These are phyloP conservation scores for Hemicrepidius hirtus DNA, from an alignment of 2,888 invertebrate species.

Conservation along the genomic window DNA sequence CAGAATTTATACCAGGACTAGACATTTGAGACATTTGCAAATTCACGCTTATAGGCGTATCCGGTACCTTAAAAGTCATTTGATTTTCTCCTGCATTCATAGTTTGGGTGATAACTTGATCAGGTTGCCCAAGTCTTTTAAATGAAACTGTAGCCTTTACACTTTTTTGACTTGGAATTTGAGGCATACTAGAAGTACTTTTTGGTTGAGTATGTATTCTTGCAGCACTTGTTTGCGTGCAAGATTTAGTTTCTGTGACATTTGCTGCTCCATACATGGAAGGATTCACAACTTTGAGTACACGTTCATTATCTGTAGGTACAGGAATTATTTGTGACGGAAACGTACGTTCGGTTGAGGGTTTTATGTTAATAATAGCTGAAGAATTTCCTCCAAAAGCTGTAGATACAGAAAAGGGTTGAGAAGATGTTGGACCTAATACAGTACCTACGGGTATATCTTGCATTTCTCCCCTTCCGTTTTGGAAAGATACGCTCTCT, in stretches of 20 bases:
- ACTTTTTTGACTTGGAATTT: background rate
- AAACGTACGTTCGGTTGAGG: slow-evolving; percentile 24
- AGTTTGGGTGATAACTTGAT: background rate
- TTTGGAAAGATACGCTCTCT: slow-evolving; percentile 25
- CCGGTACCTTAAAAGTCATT: background rate
- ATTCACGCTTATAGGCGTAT: background rate
- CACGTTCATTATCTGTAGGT: background rate
- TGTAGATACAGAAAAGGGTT: background rate
- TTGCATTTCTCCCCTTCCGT: background rate
- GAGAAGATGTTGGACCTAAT: background rate
- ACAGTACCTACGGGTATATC: background rate
- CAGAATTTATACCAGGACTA: too few relatives aligned
- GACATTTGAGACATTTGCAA: background rate
- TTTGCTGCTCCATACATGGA: background rate
- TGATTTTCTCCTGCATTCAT: slow-evolving; percentile 1
- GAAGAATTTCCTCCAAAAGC: slow-evolving; percentile 3
- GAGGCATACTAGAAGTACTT: slow-evolving; percentile 19
- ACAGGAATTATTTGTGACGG: slow-evolving; percentile 11
- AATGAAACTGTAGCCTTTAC: slow-evolving; percentile 15
- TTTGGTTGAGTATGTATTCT: background rate
- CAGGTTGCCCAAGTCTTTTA: slow-evolving; percentile 4
- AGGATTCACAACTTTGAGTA: background rate
- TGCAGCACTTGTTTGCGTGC: background rate
- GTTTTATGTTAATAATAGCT: slow-evolving; percentile 28
- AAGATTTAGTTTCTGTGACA: background rate